Evolutionary conservation across 2,797 vertebrate species (phyloP), one percentile per base, ranked within the genome.

Genomic region (Salmo trutta): DNA sequence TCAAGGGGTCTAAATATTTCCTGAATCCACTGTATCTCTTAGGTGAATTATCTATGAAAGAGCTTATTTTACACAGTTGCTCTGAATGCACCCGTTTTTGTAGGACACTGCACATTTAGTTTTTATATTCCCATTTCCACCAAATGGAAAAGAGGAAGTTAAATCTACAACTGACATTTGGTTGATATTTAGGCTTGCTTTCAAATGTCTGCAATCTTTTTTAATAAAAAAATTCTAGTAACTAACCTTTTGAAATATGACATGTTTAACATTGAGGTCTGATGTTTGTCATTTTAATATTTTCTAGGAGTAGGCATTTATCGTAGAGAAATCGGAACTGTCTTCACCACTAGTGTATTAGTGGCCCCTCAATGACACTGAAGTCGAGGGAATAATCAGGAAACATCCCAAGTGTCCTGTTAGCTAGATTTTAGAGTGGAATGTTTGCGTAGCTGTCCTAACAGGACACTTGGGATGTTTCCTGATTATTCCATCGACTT

Each of bases 361-460:
- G 70, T 56, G 5, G 53, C 19, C 19, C 17, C 1, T 29, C 51
- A n/a, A 27, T 53, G 51, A 71, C 47, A 53, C n/a, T 24, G 41
- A 71, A 24, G 70, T 71, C 1, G 14, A 24, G 47, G 70, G 47
- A 54, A 27, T 29, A 27, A 71, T 6, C 70, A 29, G n/a, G n/a
- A 19, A 52, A 53, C 51, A 53, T 72, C 21, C 47, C 47, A 72
- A 72, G 47, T 29, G 47, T 24, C 47, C 21, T 53, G 21, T 53
- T 72, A 29, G 21, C 24, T 29, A 15, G 10, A 51, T 53, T 54
- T 27, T 72, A 15, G 24, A 54, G 51, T 53, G 51, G 71, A 72
- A 54, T 72, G 51, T 72, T 72, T 53, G 47, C 41, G 7, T 29
- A 71, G 70, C 47, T 71, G 47, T 71, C 47, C 47, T n/a, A n/a